Conservation (phyloP, 2,888 invertebrate genomes). For the Agonum fuliginosum region DNA sequence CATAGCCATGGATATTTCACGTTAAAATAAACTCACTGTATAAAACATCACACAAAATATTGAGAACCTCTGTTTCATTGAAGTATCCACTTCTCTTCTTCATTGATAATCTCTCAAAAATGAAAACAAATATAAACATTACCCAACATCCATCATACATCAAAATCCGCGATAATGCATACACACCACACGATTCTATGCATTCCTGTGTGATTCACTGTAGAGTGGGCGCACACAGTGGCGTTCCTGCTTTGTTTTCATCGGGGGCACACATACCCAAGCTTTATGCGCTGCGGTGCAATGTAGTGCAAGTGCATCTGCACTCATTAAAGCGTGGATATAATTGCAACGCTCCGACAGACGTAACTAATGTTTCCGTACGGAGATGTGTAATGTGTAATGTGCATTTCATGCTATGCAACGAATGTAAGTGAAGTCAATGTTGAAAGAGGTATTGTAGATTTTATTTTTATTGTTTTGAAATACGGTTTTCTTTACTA, state of each 20-base stretch:
- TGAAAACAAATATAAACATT: slow-evolving; percentile 9
- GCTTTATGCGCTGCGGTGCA: neutral
- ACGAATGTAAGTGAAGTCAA: too few relatives aligned
- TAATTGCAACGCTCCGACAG: slow-evolving; percentile 33
- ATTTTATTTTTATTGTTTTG: too few relatives aligned
- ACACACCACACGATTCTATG: neutral
- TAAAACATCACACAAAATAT: too few relatives aligned
- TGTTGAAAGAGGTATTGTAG: too few relatives aligned
- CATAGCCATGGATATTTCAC: too few relatives aligned
- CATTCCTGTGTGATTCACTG: slow-evolving; percentile 15
- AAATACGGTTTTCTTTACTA: too few relatives aligned
- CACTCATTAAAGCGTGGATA: neutral
- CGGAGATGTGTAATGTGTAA: too few relatives aligned
- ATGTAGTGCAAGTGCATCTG: neutral
- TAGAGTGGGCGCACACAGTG: neutral
- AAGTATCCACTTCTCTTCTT: too few relatives aligned
- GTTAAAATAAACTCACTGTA: too few relatives aligned
- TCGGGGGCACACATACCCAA: neutral
- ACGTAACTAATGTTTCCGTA: slow-evolving; percentile 37
- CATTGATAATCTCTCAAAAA: too few relatives aligned
- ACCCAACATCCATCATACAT: slow-evolving; percentile 14
- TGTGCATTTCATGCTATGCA: neutral
- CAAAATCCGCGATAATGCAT: slow-evolving; percentile 9
- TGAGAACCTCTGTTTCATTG: too few relatives aligned
- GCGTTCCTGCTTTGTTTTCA: slow-evolving; percentile 11